Conservation (phyloP, 92 coral and sea anemone genomes). For the Zoanthus sociatus region DNA sequence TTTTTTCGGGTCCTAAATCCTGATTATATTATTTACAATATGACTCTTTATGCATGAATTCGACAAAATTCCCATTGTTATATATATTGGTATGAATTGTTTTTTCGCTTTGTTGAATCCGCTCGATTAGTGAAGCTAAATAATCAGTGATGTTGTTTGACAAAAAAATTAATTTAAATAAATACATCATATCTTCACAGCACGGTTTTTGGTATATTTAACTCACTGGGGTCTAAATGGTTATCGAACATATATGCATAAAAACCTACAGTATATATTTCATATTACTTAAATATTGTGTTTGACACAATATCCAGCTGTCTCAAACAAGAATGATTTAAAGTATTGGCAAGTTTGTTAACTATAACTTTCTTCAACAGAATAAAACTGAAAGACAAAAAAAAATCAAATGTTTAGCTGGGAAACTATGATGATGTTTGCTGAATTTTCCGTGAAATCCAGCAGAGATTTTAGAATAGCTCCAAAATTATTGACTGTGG, state of each 20-base stretch:
- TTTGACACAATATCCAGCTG: not conserved
- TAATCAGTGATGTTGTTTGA: not conserved
- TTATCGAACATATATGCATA: not conserved
- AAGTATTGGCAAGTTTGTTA: not conserved
- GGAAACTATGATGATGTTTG: not conserved
- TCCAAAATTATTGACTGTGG: constrained; percentile 1
- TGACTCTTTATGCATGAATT: not conserved
- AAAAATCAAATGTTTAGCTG: not conserved
- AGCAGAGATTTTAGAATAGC: not conserved
- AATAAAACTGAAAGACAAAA: not conserved
- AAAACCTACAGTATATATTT: not conserved
- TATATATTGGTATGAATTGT: not conserved
- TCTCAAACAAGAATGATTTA: not conserved
- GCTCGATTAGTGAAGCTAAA: not conserved
- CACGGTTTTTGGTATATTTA: not conserved
- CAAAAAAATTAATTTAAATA: not conserved
- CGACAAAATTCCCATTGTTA: not conserved
- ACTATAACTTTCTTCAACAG: not conserved
- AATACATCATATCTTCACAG: not conserved
- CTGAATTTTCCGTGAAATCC: constrained; percentile 33
- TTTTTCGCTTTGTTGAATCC: not conserved
- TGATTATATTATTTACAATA: not conserved
- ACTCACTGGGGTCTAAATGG: not conserved
- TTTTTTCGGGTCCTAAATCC: not conserved
- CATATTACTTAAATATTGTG: not conserved